Conservation (phyloP, 2,888 invertebrate species). For the Conistra vaccinii region DNA sequence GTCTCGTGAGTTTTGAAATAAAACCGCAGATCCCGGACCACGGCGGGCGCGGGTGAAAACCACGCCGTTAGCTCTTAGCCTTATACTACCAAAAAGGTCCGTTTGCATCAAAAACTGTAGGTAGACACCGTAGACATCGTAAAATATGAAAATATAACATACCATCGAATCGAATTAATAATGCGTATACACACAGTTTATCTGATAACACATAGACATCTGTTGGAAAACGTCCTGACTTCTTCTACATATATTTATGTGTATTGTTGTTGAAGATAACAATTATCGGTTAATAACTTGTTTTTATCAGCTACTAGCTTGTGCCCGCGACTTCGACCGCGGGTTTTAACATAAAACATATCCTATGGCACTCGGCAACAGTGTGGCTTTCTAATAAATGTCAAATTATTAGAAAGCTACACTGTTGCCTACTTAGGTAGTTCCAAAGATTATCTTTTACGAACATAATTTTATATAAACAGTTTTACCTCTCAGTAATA, state of each 20-base stretch:
- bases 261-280: background rate
- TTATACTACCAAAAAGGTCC: background rate
- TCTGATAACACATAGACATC: background rate
- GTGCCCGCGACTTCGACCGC: background rate
- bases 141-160: background rate
- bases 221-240: slow-evolving; percentile 1
- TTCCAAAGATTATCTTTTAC: too few species aligned
- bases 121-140: too few species aligned
- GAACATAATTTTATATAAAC: too few species aligned
- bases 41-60: too few species aligned
- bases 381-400: too few species aligned
- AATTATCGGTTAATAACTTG: background rate
- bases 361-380: too few species aligned
- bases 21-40: too few species aligned
- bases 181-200: background rate
- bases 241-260: background rate
- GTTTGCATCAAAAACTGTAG: background rate
- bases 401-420: too few species aligned
- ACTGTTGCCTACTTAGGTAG: too few species aligned
- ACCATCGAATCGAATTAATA: background rate
- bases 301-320: background rate
- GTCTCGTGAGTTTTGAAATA: too few species aligned
- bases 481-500: too few species aligned
- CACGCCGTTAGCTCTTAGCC: too few species aligned
- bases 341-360: background rate